These are phyloP conservation scores for Lasioglossum albipes DNA, from an alignment of 1,140 invertebrate genomes.

Conservation along the genomic window DNA sequence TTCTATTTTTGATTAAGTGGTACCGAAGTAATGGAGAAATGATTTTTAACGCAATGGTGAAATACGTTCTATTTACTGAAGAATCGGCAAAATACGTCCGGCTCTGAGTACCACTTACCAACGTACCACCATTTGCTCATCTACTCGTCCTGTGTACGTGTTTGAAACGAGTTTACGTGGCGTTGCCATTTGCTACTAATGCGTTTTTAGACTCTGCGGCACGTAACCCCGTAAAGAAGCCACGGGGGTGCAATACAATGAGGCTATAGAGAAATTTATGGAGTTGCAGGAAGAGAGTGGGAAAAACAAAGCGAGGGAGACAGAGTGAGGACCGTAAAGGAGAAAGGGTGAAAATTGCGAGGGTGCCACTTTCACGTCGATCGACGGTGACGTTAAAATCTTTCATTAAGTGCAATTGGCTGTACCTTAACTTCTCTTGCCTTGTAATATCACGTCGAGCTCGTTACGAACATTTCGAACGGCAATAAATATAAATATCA, in stretches of 20 bases:
- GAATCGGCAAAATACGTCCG: conserved; percentile 5
- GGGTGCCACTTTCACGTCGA: conserved; percentile 17
- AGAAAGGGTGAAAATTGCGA: conserved; percentile 13
- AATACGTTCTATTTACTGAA: not conserved
- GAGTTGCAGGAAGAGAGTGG: not conserved
- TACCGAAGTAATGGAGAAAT: too few relatives aligned
- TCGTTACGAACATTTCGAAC: too few relatives aligned
- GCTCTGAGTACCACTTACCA: not conserved
- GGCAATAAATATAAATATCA: too few relatives aligned
- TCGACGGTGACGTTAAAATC: not conserved
- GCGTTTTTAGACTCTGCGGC: conserved; percentile 33
- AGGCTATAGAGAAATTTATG: conserved; percentile 12
- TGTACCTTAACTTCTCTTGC: too few relatives aligned
- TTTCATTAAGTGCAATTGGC: not conserved
- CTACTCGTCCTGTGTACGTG: not conserved
- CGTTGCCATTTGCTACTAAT: conserved; percentile 46
- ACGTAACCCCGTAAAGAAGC: conserved; percentile 26
- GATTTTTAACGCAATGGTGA: too few relatives aligned
- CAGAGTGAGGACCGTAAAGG: not conserved
- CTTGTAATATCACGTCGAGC: too few relatives aligned
- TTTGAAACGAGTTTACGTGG: conserved; percentile 32
- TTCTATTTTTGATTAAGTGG: too few relatives aligned
- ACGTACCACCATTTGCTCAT: not conserved
- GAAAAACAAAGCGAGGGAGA: not conserved
- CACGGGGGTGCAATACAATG: conserved; percentile 1